A percentile compares a stretch with the other conserved stretches of the same genome.
phyloP scores from a whole-genome alignment of 23 tunicate genomes.

The Styela plicata region DNA sequence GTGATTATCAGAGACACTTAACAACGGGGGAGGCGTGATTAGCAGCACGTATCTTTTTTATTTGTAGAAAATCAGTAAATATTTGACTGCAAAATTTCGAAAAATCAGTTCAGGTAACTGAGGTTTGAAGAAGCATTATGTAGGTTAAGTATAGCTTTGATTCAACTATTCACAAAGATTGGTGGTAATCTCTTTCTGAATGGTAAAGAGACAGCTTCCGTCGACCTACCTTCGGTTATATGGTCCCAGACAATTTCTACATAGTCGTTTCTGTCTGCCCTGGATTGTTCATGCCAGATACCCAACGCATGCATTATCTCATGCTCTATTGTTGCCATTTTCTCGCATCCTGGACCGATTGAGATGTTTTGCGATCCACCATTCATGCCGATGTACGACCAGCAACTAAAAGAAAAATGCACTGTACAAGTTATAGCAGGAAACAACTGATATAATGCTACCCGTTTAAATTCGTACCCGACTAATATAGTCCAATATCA shows the following conservation, averaged over 20 bases:
- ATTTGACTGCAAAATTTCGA: not conserved
- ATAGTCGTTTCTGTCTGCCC: slow-evolving; percentile 87
- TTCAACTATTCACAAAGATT: too few species aligned
- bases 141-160: too few species aligned
- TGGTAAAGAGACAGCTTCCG: too few species aligned
- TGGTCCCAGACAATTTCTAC: slow-evolving; percentile 54
- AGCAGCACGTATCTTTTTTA: too few species aligned
- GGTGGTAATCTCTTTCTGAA: not conserved
- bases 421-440: not conserved
- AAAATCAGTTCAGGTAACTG: not conserved
- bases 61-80: too few species aligned
- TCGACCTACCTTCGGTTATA: slow-evolving; percentile 49
- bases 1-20: too few species aligned
- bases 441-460: not conserved
- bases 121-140: not conserved
- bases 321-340: slow-evolving; percentile 60
- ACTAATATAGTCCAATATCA: too few species aligned
- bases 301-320: slow-evolving; percentile 96
- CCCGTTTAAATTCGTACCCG: too few species aligned
- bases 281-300: slow-evolving; percentile 85
- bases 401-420: slow-evolving; percentile 46
- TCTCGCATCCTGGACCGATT: slow-evolving; percentile 89
- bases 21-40: too few species aligned
- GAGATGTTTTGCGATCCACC: slow-evolving; percentile 88
- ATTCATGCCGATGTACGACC: slow-evolving; percentile 61